Base-by-base conservation (phyloP, 2,888 invertebrate species). In the Phyllotreta striolata region DNA sequence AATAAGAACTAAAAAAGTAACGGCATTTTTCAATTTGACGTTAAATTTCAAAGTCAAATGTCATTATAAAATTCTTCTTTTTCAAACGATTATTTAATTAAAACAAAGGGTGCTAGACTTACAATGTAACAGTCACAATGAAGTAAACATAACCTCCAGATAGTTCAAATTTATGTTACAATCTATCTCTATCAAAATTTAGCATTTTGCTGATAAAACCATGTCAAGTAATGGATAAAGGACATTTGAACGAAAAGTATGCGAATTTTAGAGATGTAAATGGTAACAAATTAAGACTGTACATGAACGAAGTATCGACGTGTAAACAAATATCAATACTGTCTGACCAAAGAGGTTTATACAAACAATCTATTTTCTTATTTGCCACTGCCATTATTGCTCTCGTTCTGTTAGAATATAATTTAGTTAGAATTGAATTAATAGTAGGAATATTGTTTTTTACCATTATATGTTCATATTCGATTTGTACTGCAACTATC, bases 141-240 rank as follows among this genome's bases (percentile, higher is more conserved):
- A 13, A 41, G 12, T 44, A 44, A 47, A 47, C 24, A 47, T 47
- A 47, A 47, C 47, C 47, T 47, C 14, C 14, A 10, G 12, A 46
- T 51, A 43, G 10, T 13, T 12, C 35, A 9, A 55, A 39, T 55
- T 12, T 14, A n/a, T 9, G 12, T 2, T 39, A 9, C 7, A 24
- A 52, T 49, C 52, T 34, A 35, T 39, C 34, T 10, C 13, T 13
- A 37, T 37, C 10, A 9, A 34, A 43, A 34, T 43, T 1, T 9
- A 44, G 9, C 8, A 37, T 56, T 46, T 38, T 49, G 51, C n/a
- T 52, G 12, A 47, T 55, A 56, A 69, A 66, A 59, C 58, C 67
- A 67, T 66, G 49, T 13, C 54, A 8, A 58, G 52, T 37, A 43
- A 69, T 69, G 69, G 63, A 55, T 62, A 60, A 62, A 57, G 44